Evolutionary conservation across 2,113 vertebrate genomes (phyloP), one percentile per base, ranked within the genome.

Genomic region (Eolophus roseicapilla): DNA sequence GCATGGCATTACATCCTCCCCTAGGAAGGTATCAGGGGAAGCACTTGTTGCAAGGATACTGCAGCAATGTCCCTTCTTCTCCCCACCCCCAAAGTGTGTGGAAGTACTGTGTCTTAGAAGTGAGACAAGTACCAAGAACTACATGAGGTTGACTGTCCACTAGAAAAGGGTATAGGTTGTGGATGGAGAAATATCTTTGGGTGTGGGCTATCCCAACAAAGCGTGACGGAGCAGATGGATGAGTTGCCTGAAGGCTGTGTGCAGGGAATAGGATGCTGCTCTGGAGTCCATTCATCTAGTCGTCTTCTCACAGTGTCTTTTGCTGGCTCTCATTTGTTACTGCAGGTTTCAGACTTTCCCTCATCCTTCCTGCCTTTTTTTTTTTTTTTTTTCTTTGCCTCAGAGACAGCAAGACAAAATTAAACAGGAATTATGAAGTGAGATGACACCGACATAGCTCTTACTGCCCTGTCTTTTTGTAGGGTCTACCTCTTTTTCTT

Each of bases 391-490:
- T 62, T 20, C 9, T 65, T 75, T 75, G 14, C 20, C 29, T 67
- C 3, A 28, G 11, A 49, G 82, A 29, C 39, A 65, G 19, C 20
- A 68, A 47, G 74, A 28, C 27, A 55, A 75, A 84, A 84, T 59
- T 43, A 64, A 87, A 68, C 2, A 3, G 28, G 25, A 63, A 46
- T 75, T 68, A 21, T 15, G 28, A 70, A 88, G 43, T 59, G 0
- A 6, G 13, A 13, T 1, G 3, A 31, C 11, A 52, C 6, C 25
- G 12, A 14, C 2, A 0, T 31, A 62, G 82, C 12, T 2, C 44
- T 82, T 59, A 13, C 19, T 95, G 28, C 25, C 29, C 6, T 29
- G 44, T 76, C 6, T 46, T 85, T 82, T 74, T 35, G 14, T 73
- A 47, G 20, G 29, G 9, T 47, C 31, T 86, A 29, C 19, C 17